Evolutionary conservation across 2,888 invertebrate genomes (phyloP), one percentile per base, ranked within the genome.

Genomic region (Parnassius glacialis): DNA sequence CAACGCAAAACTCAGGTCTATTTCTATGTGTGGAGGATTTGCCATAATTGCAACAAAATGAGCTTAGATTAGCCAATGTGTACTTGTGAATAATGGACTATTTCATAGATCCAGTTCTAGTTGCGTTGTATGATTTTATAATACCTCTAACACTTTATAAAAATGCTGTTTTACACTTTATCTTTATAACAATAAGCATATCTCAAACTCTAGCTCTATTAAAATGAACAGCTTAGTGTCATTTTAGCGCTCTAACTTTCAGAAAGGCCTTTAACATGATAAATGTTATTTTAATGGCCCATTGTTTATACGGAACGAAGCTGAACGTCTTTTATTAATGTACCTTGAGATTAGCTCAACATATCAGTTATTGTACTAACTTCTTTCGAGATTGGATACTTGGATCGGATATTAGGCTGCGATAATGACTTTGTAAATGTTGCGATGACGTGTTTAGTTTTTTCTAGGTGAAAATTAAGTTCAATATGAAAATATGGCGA

Each of bases 271-370:
- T 68, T 70, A 70, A 67, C 59, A 76, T 81, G 83, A 83, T 83
- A 81, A 83, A 83, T 82, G 83, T 74, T 68, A 69, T 76, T 79
- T 76, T 83, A 79, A 83, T 81, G 81, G 80, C 77, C 69, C 74
- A 80, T 81, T 83, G 83, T 83, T 80, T 80, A 74, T 67, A 63
- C 65, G 60, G 61, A 61, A 65, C 57, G 50, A 51, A 52, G 51
- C 52, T 43, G 45, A 62, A 55, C 62, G 65, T 65, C 69, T 72
- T 70, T 69, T 72, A 69, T 70, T 70, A 70, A 69, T 67, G 69
- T 66, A 63, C 52, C 59, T 56, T 48, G 47, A 59, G 63, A 63
- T 63, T 59, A 48, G 56, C 59, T 43, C 43, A 63, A 56, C 59
- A 59, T 59, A 54, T 58, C 57, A 50, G 59, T 52, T 59, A 59